Percentiles rank a stretch among this genome's conserved stretches.
phyloP scores from a whole-genome alignment of 2,797 vertebrate species.

The Petrocephalus schoutedeni region DNA sequence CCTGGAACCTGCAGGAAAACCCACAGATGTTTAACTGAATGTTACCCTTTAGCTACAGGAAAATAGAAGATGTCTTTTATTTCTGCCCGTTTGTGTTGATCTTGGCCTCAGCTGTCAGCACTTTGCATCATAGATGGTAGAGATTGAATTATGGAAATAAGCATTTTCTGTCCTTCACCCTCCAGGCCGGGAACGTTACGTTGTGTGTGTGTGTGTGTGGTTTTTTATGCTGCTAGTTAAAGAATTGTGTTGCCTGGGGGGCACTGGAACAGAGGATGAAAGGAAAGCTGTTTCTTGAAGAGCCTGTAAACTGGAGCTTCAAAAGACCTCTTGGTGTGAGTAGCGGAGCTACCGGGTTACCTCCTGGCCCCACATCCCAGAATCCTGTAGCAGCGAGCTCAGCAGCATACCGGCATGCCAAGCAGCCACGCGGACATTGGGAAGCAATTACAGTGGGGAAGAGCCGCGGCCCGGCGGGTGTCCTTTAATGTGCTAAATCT shows the following conservation, averaged over 20 bases:
- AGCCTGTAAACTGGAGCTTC: neutral
- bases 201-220: neutral
- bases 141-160: neutral
- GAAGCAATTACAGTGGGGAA: neutral
- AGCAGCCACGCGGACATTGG: neutral
- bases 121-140: neutral
- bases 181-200: neutral
- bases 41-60: neutral
- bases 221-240: neutral
- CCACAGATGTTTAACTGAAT: neutral
- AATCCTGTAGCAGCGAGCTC: neutral
- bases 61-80: neutral
- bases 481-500: conserved; percentile 11
- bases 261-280: conserved; percentile 3
- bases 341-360: neutral
- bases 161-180: neutral
- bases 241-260: neutral
- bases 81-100: neutral
- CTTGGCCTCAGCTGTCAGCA: neutral
- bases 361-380: neutral
- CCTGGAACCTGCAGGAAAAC: neutral
- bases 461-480: neutral
- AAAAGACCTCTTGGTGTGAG: neutral
- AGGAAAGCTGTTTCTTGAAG: neutral
- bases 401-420: neutral